phyloP scores from a whole-genome alignment of 2,888 invertebrate genomes.

The Campoplex nolae region DNA sequence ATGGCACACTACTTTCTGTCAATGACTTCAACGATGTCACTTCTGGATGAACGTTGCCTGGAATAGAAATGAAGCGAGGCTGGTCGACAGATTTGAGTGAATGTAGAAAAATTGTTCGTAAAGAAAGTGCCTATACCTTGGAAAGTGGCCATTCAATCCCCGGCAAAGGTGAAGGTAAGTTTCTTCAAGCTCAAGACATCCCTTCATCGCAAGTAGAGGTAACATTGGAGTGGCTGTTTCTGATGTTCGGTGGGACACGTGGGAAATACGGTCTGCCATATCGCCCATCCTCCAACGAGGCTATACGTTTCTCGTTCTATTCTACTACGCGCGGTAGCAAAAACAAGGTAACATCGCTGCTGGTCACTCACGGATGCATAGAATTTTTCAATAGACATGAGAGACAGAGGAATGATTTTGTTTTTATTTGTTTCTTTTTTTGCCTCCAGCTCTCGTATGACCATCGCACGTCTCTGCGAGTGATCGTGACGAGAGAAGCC shows the following conservation, averaged over 20 bases:
- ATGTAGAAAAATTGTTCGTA: slow-evolving; percentile 1
- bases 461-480: slow-evolving; percentile 26
- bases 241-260: slow-evolving; percentile 62
- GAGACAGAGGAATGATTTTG: slow-evolving; percentile 61
- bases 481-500: slow-evolving; percentile 59
- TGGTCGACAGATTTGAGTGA: neutral
- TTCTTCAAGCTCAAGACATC: slow-evolving; percentile 12
- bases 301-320: slow-evolving; percentile 47
- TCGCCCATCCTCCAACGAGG: slow-evolving; percentile 30
- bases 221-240: slow-evolving; percentile 50
- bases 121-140: neutral
- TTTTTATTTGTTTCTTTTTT: slow-evolving; percentile 7
- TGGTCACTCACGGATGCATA: slow-evolving; percentile 71
- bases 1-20: neutral
- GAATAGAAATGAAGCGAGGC: neutral
- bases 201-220: slow-evolving; percentile 22
- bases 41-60: neutral
- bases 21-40: neutral
- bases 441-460: neutral
- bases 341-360: slow-evolving; percentile 36
- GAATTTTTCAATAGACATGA: slow-evolving; percentile 71
- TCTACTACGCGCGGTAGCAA: slow-evolving; percentile 18
- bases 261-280: slow-evolving; percentile 66
- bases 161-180: neutral
- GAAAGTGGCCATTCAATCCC: slow-evolving; percentile 45